Percentiles rank a stretch among this genome's conserved stretches.
phyloP scores from a whole-genome alignment of 2,797 vertebrate species.

The Trichosurus vulpecula region DNA sequence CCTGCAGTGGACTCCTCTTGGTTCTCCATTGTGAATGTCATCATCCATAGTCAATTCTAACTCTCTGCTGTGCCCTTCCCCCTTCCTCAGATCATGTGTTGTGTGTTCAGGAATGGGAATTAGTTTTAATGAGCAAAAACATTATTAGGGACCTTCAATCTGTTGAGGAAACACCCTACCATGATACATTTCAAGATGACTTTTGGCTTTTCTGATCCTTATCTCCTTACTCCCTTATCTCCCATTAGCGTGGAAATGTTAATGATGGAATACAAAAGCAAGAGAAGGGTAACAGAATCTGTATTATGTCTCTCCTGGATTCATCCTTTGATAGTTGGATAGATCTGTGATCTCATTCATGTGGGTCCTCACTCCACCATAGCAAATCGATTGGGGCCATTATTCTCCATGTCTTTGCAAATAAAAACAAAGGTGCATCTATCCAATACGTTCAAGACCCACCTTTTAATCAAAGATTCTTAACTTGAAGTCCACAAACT shows the following conservation, averaged over 20 bases:
- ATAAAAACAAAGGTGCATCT: not conserved
- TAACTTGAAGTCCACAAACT: not conserved
- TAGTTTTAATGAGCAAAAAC: slow-evolving; percentile 33
- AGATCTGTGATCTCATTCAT: not conserved
- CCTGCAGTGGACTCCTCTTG: not conserved
- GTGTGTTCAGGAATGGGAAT: slow-evolving; percentile 6
- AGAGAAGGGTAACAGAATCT: not conserved
- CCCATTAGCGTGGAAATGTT: not conserved
- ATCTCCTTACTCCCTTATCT: not conserved
- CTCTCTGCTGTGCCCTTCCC: slow-evolving; percentile 1
- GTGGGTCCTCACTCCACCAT: not conserved
- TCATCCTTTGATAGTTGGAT: not conserved
- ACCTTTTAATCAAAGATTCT: not conserved
- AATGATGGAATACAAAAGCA: not conserved
- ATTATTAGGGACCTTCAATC: not conserved
- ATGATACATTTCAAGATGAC: not conserved
- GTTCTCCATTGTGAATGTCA: not conserved
- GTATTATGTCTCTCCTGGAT: not conserved
- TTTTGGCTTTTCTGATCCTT: not conserved
- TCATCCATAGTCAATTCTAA: not conserved
- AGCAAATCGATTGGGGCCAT: not conserved
- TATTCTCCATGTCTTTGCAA: not conserved
- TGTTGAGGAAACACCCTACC: not conserved
- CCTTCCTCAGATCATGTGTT: not conserved
- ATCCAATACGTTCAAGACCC: not conserved